These are phyloP conservation scores for Nomada fabriciana DNA, from an alignment of 2,888 invertebrate species.

Conservation along the genomic window DNA sequence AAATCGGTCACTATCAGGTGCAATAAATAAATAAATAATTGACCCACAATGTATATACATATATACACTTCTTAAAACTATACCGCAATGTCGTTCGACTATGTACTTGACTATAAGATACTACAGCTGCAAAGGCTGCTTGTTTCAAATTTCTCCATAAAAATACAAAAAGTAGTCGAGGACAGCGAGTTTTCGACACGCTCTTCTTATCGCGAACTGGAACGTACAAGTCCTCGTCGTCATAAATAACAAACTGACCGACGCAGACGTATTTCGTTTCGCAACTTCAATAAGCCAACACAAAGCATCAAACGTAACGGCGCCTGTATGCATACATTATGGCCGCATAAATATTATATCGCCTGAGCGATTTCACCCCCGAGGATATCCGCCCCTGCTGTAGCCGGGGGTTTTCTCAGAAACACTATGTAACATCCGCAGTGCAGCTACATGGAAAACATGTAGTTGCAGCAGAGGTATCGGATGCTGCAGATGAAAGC, in stretches of 20 bases:
- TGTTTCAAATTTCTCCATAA: not conserved
- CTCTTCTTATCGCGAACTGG: not conserved
- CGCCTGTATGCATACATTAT: slow-evolving; percentile 49
- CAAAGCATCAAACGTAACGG: slow-evolving; percentile 56
- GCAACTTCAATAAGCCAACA: slow-evolving; percentile 32
- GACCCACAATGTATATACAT: too few relatives aligned
- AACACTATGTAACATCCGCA: slow-evolving; percentile 31
- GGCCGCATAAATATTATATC: slow-evolving; percentile 58
- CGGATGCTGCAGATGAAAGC: slow-evolving; percentile 45
- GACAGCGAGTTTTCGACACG: not conserved
- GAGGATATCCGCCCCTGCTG: slow-evolving; percentile 53
- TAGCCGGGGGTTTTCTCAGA: slow-evolving; percentile 47
- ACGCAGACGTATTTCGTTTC: slow-evolving; percentile 29
- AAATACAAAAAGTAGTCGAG: too few relatives aligned
- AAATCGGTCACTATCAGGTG: too few relatives aligned
- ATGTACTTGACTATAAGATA: too few relatives aligned
- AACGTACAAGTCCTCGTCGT: not conserved
- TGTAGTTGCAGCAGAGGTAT: slow-evolving; percentile 29
- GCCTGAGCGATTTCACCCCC: slow-evolving; percentile 58
- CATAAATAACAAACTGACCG: slow-evolving; percentile 21
- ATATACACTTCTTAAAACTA: too few relatives aligned
- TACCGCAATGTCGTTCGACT: too few relatives aligned
- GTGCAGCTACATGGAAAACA: slow-evolving; percentile 25
- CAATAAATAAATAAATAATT: too few relatives aligned
- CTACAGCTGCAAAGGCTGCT: too few relatives aligned